Percentiles rank a stretch among this genome's conserved stretches.
Conservation (phyloP, 2,888 invertebrate species). For the Cosmorhoe ocellata region DNA sequence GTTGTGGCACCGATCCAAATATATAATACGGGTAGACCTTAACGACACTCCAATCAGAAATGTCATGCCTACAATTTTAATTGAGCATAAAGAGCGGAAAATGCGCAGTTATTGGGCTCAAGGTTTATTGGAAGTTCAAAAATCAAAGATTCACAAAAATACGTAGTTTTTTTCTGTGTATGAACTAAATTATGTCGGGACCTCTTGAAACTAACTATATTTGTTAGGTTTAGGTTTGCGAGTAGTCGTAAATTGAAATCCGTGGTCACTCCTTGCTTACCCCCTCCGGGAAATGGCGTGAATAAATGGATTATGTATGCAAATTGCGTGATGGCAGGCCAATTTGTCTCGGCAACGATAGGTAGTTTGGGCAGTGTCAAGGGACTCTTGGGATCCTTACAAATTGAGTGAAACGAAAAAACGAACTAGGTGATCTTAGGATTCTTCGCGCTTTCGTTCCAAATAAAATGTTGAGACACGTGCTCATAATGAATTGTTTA, state of each 20-base stretch:
- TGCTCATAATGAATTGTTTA: not conserved
- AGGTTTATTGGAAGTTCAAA: too few species aligned
- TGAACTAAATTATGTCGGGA: too few species aligned
- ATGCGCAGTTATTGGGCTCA: not conserved
- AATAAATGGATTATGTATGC: slow-evolving; percentile 5
- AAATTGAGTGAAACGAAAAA: slow-evolving; percentile 4
- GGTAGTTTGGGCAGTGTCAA: slow-evolving; percentile 15
- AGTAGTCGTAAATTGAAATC: not conserved
- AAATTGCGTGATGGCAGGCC: slow-evolving; percentile 12
- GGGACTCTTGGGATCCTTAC: slow-evolving; percentile 10
- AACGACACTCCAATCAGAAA: slow-evolving; percentile 24
- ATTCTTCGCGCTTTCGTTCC: too few species aligned
- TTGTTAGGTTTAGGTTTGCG: not conserved
- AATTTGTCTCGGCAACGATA: slow-evolving; percentile 22
- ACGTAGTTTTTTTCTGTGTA: too few species aligned
- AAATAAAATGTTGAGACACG: too few species aligned
- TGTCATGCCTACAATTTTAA: slow-evolving; percentile 22
- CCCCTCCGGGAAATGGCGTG: not conserved
- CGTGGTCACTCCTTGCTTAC: not conserved
- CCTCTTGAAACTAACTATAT: too few species aligned
- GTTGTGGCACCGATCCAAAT: slow-evolving; percentile 27
- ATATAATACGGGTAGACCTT: slow-evolving; percentile 18
- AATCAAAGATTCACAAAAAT: too few species aligned
- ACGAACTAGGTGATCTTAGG: too few species aligned
- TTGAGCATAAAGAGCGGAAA: slow-evolving; percentile 3